Percentiles rank a stretch among this genome's conserved stretches.
phyloP scores from a whole-genome alignment of 2,888 invertebrate genomes.

The Asteroscopus sphinx region DNA sequence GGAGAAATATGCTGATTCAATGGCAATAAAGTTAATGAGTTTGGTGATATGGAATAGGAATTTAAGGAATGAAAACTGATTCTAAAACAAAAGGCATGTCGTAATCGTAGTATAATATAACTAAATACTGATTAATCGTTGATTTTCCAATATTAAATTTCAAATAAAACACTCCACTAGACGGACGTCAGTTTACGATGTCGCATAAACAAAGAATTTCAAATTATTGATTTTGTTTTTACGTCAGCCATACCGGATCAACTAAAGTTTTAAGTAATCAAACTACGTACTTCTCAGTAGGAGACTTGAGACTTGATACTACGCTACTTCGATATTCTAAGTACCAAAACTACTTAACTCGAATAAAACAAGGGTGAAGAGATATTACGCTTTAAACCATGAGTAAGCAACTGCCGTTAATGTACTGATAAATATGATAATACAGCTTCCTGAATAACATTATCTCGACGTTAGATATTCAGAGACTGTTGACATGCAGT shows the following conservation, averaged over 20 bases:
- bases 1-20: not conserved
- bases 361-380: too few species aligned
- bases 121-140: too few species aligned
- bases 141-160: not conserved
- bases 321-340: not conserved
- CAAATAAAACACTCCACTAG: not conserved
- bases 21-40: not conserved
- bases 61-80: too few species aligned
- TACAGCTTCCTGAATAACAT: constrained; percentile 29
- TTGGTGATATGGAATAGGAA: too few species aligned
- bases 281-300: not conserved
- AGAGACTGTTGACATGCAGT: constrained; percentile 14
- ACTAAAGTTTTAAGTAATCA: constrained; percentile 15
- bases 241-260: not conserved
- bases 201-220: constrained; percentile 24
- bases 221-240: constrained; percentile 37
- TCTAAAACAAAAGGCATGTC: too few species aligned
- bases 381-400: too few species aligned
- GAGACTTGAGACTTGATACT: too few species aligned
- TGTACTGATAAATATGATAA: constrained; percentile 24
- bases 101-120: too few species aligned
- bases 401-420: not conserved
- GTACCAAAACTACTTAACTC: not conserved
- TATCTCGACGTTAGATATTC: constrained; percentile 25
- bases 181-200: constrained; percentile 7